These are phyloP conservation scores for Sarcophaga carnaria DNA, from an alignment of 2,888 invertebrate genomes.

Conservation along the genomic window DNA sequence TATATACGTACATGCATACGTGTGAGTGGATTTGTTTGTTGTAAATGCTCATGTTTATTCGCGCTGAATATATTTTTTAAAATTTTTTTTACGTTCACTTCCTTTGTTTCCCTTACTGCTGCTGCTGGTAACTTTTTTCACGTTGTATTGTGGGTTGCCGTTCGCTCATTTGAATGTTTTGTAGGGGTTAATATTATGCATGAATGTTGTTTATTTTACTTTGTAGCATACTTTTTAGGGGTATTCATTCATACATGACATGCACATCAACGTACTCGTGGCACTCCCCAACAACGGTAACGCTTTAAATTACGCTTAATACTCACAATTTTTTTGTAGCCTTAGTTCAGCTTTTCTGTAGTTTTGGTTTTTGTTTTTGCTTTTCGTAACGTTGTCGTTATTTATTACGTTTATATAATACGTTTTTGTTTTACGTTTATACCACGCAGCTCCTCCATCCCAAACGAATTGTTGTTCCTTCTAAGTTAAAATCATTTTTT, in stretches of 20 bases:
- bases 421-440: background rate
- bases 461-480: background rate
- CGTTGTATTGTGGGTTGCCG: background rate
- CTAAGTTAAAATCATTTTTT: background rate
- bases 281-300: slow-evolving; percentile 13
- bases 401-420: slow-evolving; percentile 23
- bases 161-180: slow-evolving; percentile 23
- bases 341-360: background rate
- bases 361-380: background rate
- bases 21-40: slow-evolving; percentile 9
- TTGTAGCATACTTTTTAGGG: slow-evolving; percentile 47
- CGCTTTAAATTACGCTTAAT: slow-evolving; percentile 31
- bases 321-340: slow-evolving; percentile 5
- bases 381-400: background rate
- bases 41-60: slow-evolving; percentile 43
- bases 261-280: background rate
- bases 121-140: background rate
- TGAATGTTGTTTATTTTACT: slow-evolving; percentile 49
- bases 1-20: background rate
- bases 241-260: slow-evolving; percentile 32
- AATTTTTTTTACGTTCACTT: slow-evolving; percentile 21
- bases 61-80: slow-evolving; percentile 26
- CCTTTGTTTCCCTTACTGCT: background rate
- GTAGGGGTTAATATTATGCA: slow-evolving; percentile 51
- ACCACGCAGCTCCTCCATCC: background rate